phyloP scores from a whole-genome alignment of 2,113 vertebrate genomes.

The Notothenia coriiceps region DNA sequence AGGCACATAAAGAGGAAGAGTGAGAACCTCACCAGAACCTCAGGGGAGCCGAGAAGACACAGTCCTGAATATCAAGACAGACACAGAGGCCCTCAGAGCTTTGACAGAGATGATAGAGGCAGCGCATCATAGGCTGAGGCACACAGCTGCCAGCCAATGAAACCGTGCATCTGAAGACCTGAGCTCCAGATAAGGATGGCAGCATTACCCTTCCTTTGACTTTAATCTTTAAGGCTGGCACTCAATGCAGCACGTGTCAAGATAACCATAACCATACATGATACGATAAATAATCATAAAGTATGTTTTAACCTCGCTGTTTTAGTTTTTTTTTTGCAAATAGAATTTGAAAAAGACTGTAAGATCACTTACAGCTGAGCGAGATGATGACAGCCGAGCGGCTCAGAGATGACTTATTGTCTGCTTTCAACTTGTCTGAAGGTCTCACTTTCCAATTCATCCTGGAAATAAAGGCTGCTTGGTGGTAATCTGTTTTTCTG shows the following conservation, averaged over 20 bases:
- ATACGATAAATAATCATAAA: background rate
- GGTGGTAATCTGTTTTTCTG: background rate
- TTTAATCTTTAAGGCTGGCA: slow-evolving; percentile 23
- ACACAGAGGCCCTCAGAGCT: slow-evolving; percentile 34
- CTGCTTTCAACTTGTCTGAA: slow-evolving; percentile 21
- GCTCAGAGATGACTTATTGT: slow-evolving; percentile 24
- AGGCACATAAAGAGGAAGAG: slow-evolving; percentile 51
- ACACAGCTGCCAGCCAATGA: slow-evolving; percentile 30
- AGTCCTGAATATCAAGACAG: slow-evolving; percentile 64
- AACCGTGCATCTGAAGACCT: slow-evolving; percentile 39
- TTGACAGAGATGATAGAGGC: slow-evolving; percentile 50
- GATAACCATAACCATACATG: slow-evolving; percentile 32
- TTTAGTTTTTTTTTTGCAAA: background rate
- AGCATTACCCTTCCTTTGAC: slow-evolving; percentile 24
- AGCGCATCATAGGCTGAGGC: slow-evolving; percentile 37
- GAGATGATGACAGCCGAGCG: background rate
- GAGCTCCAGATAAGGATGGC: slow-evolving; percentile 25
- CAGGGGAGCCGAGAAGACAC: slow-evolving; percentile 49
- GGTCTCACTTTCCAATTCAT: slow-evolving; percentile 32
- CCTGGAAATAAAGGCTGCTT: slow-evolving; percentile 11
- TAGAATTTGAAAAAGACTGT: too few species aligned
- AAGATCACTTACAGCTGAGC: slow-evolving; percentile 24
- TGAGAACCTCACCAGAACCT: slow-evolving; percentile 32
- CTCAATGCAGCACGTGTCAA: slow-evolving; percentile 19
- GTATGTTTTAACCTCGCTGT: background rate